phyloP scores from a whole-genome alignment of 1,140 invertebrate genomes.

The Cyrtorhinus lividipennis region DNA sequence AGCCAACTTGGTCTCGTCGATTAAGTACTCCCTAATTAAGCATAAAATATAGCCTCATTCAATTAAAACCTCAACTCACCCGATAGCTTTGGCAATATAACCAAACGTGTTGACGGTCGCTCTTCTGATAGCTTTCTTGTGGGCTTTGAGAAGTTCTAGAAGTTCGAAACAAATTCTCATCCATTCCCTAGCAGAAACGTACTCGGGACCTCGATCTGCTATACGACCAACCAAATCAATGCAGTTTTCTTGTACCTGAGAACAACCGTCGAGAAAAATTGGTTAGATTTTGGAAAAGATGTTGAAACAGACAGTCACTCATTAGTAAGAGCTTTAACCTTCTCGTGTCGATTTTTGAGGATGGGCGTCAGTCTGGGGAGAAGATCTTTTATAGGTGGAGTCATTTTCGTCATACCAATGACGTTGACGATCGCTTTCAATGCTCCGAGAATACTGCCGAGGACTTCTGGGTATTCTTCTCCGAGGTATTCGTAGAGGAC shows the following conservation, averaged over 20 bases:
- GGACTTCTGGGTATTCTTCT: conserved; percentile 98
- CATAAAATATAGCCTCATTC: neutral
- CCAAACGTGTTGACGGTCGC: conserved; percentile 99
- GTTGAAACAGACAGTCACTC: neutral
- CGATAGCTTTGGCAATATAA: conserved; percentile 99
- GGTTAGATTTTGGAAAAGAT: conserved; percentile 18
- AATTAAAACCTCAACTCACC: conserved; percentile 34
- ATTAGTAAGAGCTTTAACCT: conserved; percentile 29
- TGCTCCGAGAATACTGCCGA: conserved; percentile 95
- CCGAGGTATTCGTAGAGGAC: conserved; percentile 99
- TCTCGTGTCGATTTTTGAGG: conserved; percentile 73
- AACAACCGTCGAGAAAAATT: neutral
- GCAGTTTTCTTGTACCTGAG: conserved; percentile 97
- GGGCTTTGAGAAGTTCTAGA: conserved; percentile 94
- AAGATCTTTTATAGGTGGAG: conserved; percentile 97
- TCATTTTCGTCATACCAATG: conserved; percentile 99
- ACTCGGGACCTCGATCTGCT: conserved; percentile 97
- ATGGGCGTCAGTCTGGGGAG: conserved; percentile 94
- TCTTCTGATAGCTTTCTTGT: conserved; percentile 96
- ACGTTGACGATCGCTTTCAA: conserved; percentile 98
- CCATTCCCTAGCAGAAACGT: conserved; percentile 97
- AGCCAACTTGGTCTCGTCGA: neutral
- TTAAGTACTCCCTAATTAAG: neutral
- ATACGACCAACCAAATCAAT: conserved; percentile 98
- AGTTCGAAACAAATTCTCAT: conserved; percentile 99